Conservation (phyloP, 1,140 invertebrate species). For the Protaetia brevitarsis region DNA sequence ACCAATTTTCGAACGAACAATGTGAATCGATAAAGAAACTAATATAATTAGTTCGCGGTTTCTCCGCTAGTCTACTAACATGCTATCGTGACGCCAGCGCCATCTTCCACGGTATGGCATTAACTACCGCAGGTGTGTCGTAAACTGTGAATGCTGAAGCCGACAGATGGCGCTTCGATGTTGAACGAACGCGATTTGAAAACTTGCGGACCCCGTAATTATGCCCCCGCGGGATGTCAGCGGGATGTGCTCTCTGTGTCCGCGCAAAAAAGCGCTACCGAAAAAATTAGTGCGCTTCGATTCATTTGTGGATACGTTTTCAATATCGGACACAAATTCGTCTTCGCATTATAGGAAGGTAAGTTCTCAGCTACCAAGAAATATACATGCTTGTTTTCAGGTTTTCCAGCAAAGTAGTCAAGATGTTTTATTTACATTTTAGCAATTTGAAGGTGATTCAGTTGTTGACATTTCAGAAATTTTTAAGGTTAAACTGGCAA, state of each 20-base stretch:
- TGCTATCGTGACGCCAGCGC: no score
- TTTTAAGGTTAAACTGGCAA: neutral
- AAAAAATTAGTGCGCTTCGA: slow-evolving; percentile 62
- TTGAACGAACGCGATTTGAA: neutral
- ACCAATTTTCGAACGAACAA: no score
- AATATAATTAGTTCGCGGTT: neutral
- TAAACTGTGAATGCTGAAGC: neutral
- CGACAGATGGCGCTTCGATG: neutral
- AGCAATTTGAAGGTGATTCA: no score
- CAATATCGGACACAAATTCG: slow-evolving; percentile 55
- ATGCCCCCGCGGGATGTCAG: slow-evolving; percentile 28
- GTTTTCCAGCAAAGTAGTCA: no score
- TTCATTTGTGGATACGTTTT: slow-evolving; percentile 61
- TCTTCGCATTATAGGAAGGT: slow-evolving; percentile 43
- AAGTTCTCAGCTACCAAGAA: slow-evolving; percentile 37
- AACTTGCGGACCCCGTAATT: slow-evolving; percentile 5
- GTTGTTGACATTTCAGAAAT: neutral
- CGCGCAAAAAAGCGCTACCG: slow-evolving; percentile 53
- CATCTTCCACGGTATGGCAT: neutral
- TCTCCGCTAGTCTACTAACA: neutral
- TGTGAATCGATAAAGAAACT: no score
- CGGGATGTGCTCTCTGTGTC: slow-evolving; percentile 60
- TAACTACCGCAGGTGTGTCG: neutral
- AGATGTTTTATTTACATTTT: no score
- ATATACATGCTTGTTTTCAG: no score